Base-by-base conservation (phyloP, 1,140 invertebrate genomes). In the Drosophila serrata region DNA sequence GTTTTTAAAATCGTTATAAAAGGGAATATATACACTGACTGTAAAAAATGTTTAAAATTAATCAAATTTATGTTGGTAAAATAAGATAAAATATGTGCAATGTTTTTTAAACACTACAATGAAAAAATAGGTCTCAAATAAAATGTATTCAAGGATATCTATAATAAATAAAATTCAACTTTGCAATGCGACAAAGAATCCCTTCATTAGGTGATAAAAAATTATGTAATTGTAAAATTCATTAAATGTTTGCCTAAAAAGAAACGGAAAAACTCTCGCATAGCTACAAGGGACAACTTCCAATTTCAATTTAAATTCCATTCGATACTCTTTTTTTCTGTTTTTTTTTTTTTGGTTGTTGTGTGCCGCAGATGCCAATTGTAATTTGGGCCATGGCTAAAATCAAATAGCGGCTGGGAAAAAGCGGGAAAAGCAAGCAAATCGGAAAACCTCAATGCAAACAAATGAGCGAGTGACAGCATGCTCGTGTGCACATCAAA, bases 371-470 rank as follows among this genome's bases (percentile, higher is more conserved):
- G 49, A 42, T 57, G 68, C 31, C 70, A 74, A 74, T 74, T 62
- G 57, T 27, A 74, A 74, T 62, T 74, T 61, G 69, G 46, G 57
- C 42, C 69, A 64, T 48, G 51, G 49, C 43, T 31, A 61, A 64
- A 75, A 75, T 75, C 70, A 75, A 75, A 56, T 53, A 60, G 62
- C 60, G 24, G 48, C 40, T 55, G 33, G 29, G 13, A 56, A 37
- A 62, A 55, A 63, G 12, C 58, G 37, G 73, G 40, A 67, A 82
- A 74, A 79, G 77, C 76, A 79, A 79, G 61, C 81, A 80, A 75
- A 60, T 77, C 58, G 39, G 40, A 48, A 82, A 86, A 79, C 57
- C 82, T 63, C 76, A 79, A 80, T 59, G 64, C 80, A 90, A 88
- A 88, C 76, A 84, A 81, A 84, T 80, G 73, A 55, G 42, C 51